A percentile compares a stretch with the other conserved stretches of the same genome.
Conservation (phyloP, 2,888 invertebrate species). For the Agonopterix heracliana region DNA sequence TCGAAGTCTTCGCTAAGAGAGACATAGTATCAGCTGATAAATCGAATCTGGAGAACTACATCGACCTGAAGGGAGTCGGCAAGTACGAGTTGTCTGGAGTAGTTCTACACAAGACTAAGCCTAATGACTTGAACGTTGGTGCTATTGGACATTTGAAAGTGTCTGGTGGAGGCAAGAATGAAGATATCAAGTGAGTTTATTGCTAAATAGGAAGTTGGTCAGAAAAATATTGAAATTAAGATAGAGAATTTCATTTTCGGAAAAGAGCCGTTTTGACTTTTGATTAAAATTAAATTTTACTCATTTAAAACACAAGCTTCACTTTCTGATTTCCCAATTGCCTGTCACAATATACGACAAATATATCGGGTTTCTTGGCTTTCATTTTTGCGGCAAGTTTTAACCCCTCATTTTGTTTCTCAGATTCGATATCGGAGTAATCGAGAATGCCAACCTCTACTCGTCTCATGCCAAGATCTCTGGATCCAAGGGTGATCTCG, state of each 20-base stretch:
- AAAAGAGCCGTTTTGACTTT: too few species aligned
- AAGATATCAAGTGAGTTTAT: constrained; percentile 73
- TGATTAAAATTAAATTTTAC: too few species aligned
- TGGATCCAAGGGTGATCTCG: constrained; percentile 56
- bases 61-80: constrained; percentile 77
- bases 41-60: constrained; percentile 77
- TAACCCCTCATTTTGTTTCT: neutral
- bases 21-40: constrained; percentile 73
- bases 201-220: too few species aligned
- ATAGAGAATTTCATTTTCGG: too few species aligned
- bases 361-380: too few species aligned
- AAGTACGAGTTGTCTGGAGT: constrained; percentile 79
- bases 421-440: constrained; percentile 66
- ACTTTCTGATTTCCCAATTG: too few species aligned
- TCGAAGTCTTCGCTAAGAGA: constrained; percentile 74
- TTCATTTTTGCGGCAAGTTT: too few species aligned
- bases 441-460: constrained; percentile 54
- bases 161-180: constrained; percentile 61
- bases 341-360: too few species aligned
- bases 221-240: neutral
- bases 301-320: too few species aligned
- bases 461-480: constrained; percentile 73
- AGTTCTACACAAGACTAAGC: constrained; percentile 70
- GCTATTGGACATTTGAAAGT: constrained; percentile 74
- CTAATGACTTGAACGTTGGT: constrained; percentile 74